phyloP scores from a whole-genome alignment of 2,113 vertebrate species.

The Furnarius figulus region DNA sequence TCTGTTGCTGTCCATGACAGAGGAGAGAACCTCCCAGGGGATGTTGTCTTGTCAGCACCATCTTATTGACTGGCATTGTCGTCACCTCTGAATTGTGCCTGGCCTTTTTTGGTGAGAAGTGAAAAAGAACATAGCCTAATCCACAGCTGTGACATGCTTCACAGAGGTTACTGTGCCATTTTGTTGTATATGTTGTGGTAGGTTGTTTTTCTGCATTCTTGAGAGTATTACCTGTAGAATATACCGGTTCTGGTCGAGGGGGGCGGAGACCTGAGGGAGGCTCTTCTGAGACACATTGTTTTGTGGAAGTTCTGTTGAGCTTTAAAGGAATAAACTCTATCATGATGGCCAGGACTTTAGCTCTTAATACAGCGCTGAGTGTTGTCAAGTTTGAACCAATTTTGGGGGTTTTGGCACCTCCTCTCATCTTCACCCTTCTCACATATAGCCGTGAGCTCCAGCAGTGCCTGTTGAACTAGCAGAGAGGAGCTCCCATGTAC shows the following conservation, averaged over 20 bases:
- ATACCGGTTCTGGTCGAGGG: neutral
- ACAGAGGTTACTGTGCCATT: neutral
- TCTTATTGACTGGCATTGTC: neutral
- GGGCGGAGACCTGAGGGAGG: neutral
- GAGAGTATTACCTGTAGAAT: neutral
- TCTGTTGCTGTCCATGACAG: fast-evolving
- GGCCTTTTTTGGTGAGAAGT: neutral
- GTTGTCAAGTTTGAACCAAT: neutral
- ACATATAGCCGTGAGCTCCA: neutral
- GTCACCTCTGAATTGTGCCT: neutral
- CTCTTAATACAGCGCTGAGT: neutral
- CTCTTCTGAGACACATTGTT: neutral
- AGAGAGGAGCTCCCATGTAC: neutral
- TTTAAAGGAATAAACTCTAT: neutral
- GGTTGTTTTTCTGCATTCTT: neutral
- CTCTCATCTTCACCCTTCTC: neutral
- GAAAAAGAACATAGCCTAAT: neutral
- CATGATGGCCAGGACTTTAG: neutral
- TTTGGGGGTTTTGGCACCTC: neutral
- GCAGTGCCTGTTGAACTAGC: neutral
- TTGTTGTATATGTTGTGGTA: fast-evolving
- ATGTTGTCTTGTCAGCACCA: neutral
- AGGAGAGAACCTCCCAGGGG: neutral
- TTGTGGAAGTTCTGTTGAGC: neutral
- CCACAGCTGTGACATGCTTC: neutral